Conservation (phyloP, 2,797 vertebrate species). For the Vireo griseus region DNA sequence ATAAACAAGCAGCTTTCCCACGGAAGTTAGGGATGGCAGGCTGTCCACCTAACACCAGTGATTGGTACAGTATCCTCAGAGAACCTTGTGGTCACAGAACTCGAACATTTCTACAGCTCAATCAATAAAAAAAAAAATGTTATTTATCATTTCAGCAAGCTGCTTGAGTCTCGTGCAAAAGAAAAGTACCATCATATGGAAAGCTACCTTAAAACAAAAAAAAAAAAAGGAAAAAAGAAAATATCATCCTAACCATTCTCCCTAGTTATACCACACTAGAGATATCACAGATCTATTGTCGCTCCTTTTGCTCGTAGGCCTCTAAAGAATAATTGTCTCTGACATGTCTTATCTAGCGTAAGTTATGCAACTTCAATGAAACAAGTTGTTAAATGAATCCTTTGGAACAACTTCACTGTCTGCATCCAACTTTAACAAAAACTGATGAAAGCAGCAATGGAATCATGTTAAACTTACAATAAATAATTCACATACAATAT, state of each 20-base stretch:
- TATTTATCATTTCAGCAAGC: not conserved
- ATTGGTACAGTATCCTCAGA: not conserved
- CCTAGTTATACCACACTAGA: slow-evolving; percentile 11
- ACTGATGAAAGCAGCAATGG: slow-evolving; percentile 69
- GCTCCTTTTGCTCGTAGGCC: not conserved
- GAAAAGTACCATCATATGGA: slow-evolving; percentile 27
- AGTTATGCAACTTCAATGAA: slow-evolving; percentile 51
- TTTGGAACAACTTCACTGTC: slow-evolving; percentile 62
- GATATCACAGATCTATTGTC: slow-evolving; percentile 35
- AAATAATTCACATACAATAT: slow-evolving; percentile 76
- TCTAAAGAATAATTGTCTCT: slow-evolving; percentile 22
- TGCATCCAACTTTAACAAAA: slow-evolving; percentile 57
- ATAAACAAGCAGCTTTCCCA: slow-evolving; percentile 29
- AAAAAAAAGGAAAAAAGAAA: not conserved
- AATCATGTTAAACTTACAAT: slow-evolving; percentile 72
- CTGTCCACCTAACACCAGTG: not conserved
- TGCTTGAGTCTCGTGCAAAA: slow-evolving; percentile 9
- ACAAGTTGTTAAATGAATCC: slow-evolving; percentile 29
- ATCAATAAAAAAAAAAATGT: not conserved
- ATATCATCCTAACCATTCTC: not conserved
- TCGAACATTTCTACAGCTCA: slow-evolving; percentile 4
- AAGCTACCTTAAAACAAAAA: not conserved
- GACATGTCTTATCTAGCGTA: slow-evolving; percentile 32
- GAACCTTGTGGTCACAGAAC: not conserved
- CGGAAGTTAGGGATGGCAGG: not conserved